Evolutionary conservation across 2,797 vertebrate species (phyloP), one percentile per base, ranked within the genome.

Genomic region (Lophius americanus): DNA sequence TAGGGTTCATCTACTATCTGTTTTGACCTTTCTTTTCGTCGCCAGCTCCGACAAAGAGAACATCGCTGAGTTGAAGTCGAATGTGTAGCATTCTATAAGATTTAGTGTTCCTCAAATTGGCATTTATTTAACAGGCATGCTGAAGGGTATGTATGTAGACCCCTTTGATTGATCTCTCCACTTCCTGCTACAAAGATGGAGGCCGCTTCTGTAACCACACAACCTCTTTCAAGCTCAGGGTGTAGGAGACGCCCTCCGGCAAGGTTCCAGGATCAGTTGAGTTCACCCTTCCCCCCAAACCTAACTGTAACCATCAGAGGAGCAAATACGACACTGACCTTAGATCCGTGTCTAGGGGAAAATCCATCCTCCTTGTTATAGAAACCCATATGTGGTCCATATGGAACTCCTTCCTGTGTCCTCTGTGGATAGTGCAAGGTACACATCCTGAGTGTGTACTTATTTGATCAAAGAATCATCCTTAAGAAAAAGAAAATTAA

Each of bases 101-200:
- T 90, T 90, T 91, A 92, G 71, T 69, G 59, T 72, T 51, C 63
- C 41, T 59, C 49, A 79, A 86, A 88, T 75, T 90, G 88, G 87
- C 88, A 84, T 92, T 90, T 87, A 89, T 92, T 85, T 76, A 76
- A 74, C 60, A 76, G 80, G 85, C 87, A 53, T 84, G 89, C 89
- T 73, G 86, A 64, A 77, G 75, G 78, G 84, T 88, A 89, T 90
- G 23, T 90, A 91, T 86, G 87, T 87, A 67, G 78, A 76, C 83
- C 79, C 68, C 61, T 82, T 64, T 88, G 88, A 90, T 84, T 91
- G 89, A 93, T 91, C 85, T 82, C 82, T 82, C 75, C 68, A 86
- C 90, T 93, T 91, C 88, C 89, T 90, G 78, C 83, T 86, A 91
- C 88, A 89, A 89, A 91, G 85, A 91, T 85, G 81, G 85, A 88